A percentile compares a stretch with the other conserved stretches of the same genome.
phyloP scores from a whole-genome alignment of 2,888 invertebrate species.

The Melitaea athalia region DNA sequence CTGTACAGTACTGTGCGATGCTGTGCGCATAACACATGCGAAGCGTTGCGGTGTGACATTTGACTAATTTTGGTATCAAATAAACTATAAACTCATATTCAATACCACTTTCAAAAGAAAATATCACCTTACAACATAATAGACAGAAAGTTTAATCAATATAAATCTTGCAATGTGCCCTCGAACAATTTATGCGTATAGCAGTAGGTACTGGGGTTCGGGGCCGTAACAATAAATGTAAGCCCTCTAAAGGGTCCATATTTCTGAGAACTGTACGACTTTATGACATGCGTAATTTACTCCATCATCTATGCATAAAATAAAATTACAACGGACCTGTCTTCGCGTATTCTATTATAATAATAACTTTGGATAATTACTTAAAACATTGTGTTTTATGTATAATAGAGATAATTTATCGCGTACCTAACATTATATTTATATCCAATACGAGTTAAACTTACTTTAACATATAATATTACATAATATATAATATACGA shows the following conservation, averaged over 20 bases:
- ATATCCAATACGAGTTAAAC: no score
- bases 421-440: no score
- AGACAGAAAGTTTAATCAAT: conserved; percentile 22
- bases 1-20: no score
- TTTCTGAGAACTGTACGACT: conserved; percentile 25
- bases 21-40: no score
- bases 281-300: conserved; percentile 19
- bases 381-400: no score
- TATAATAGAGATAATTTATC: no score
- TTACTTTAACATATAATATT: no score
- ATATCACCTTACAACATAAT: background rate
- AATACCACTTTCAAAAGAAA: background rate
- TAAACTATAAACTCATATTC: no score
- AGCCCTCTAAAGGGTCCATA: conserved; percentile 22
- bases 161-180: conserved; percentile 26
- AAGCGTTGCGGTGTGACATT: no score
- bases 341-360: background rate
- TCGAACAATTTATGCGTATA: conserved; percentile 24
- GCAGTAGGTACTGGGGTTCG: conserved; percentile 24
- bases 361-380: background rate
- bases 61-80: no score
- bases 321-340: background rate
- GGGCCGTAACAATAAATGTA: conserved; percentile 28
- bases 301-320: conserved; percentile 1
- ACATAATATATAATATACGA: no score